Evolutionary conservation across 2,888 invertebrate species (phyloP).

Genomic region (Ariolimax columbianus): DNA sequence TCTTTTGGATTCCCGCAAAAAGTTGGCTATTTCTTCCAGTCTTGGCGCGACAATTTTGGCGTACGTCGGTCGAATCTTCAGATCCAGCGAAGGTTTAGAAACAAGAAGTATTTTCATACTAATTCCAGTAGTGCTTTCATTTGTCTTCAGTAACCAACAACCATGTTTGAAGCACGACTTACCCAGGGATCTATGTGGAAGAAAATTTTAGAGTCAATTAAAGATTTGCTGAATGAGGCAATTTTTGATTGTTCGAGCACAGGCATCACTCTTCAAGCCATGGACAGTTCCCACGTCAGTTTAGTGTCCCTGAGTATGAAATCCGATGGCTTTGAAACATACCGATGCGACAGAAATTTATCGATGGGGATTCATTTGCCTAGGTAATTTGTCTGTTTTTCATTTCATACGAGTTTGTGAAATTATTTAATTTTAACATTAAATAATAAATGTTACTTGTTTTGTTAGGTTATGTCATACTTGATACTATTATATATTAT

Average conservation of each 20-base stretch:
- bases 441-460: too few species aligned
- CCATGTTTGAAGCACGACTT: slow-evolving; percentile 98
- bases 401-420: too few species aligned
- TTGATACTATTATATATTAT: too few species aligned
- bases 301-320: slow-evolving; percentile 94
- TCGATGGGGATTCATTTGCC: slow-evolving; percentile 98
- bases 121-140: background rate
- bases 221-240: slow-evolving; percentile 97
- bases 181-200: slow-evolving; percentile 93
- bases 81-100: background rate
- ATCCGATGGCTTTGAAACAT: slow-evolving; percentile 98
- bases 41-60: slow-evolving; percentile 14
- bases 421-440: too few species aligned
- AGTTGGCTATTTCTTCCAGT: background rate
- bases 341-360: slow-evolving; percentile 97
- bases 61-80: background rate
- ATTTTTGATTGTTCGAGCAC: slow-evolving; percentile 92
- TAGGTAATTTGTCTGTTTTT: slow-evolving; percentile 82
- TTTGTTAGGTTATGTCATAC: too few species aligned
- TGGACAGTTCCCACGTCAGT: slow-evolving; percentile 99
- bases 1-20: slow-evolving; percentile 10
- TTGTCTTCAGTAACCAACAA: slow-evolving; percentile 69
- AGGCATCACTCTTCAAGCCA: slow-evolving; percentile 86
- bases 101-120: background rate
- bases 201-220: slow-evolving; percentile 98